phyloP scores from a whole-genome alignment of 2,888 invertebrate species.

The Aelia acuminata region DNA sequence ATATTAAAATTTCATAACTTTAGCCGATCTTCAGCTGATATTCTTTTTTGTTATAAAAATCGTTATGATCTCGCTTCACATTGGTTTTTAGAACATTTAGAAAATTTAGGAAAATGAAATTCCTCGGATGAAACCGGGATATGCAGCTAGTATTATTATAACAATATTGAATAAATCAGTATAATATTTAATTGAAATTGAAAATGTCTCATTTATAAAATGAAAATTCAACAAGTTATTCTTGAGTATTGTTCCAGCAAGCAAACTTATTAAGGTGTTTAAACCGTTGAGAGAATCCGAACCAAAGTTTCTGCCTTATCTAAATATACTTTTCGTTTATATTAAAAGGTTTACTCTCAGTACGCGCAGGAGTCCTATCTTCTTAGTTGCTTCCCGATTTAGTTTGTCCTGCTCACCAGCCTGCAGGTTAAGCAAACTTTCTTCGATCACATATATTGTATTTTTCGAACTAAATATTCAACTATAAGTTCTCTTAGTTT shows the following conservation, averaged over 20 bases:
- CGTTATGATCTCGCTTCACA: no score
- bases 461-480: neutral
- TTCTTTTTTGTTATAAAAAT: no score
- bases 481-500: neutral
- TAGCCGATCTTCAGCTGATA: no score
- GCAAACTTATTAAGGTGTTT: conserved; percentile 8
- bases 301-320: neutral
- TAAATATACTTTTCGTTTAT: conserved; percentile 30
- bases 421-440: neutral
- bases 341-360: conserved; percentile 4
- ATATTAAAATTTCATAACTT: no score
- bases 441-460: neutral
- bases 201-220: neutral
- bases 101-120: no score
- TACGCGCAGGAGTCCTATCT: conserved; percentile 2
- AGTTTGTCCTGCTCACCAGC: neutral
- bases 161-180: no score
- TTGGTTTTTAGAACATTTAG: no score
- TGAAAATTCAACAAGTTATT: neutral
- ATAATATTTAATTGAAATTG: neutral
- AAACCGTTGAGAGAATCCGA: neutral
- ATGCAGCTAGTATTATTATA: no score
- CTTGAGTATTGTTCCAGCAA: neutral
- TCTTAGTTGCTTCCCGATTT: neutral
- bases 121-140: no score